phyloP scores from a whole-genome alignment of 2,113 vertebrate genomes.

The Hippocampus barbouri region DNA sequence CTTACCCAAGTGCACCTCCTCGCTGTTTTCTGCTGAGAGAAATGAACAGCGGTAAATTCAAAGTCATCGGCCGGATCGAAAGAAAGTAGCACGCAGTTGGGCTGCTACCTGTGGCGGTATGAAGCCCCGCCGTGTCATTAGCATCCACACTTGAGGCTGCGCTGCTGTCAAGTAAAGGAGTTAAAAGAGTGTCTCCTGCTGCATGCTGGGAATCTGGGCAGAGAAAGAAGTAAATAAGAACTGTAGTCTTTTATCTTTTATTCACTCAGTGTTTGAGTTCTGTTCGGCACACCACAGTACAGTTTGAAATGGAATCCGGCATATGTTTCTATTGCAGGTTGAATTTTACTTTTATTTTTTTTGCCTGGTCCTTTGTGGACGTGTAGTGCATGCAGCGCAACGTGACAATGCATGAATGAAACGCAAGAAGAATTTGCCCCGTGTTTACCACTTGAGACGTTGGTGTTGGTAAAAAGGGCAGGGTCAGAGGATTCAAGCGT shows the following conservation, averaged over 20 bases:
- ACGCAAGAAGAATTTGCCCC: neutral
- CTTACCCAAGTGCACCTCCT: slow-evolving; percentile 84
- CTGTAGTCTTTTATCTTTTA: neutral
- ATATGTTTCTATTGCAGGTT: neutral
- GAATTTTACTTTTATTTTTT: no score
- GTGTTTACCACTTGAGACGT: slow-evolving; percentile 35
- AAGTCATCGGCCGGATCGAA: neutral
- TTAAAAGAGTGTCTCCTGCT: slow-evolving; percentile 17
- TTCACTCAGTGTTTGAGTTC: no score
- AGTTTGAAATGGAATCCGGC: neutral
- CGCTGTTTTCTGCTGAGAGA: slow-evolving; percentile 45
- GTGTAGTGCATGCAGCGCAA: neutral
- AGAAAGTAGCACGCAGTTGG: neutral
- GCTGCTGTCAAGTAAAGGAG: slow-evolving; percentile 13
- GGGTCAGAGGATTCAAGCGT: slow-evolving; percentile 31
- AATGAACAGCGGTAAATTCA: neutral
- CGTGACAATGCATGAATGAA: neutral
- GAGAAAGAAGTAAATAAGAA: neutral
- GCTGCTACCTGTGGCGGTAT: slow-evolving; percentile 33
- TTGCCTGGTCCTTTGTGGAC: no score
- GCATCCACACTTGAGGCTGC: slow-evolving; percentile 18
- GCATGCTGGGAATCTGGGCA: slow-evolving; percentile 34
- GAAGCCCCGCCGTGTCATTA: slow-evolving; percentile 15
- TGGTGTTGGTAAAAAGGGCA: slow-evolving; percentile 24
- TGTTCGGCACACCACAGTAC: neutral